Conservation (phyloP, 2,888 invertebrate genomes). For the Megalurothrips usitatus region DNA sequence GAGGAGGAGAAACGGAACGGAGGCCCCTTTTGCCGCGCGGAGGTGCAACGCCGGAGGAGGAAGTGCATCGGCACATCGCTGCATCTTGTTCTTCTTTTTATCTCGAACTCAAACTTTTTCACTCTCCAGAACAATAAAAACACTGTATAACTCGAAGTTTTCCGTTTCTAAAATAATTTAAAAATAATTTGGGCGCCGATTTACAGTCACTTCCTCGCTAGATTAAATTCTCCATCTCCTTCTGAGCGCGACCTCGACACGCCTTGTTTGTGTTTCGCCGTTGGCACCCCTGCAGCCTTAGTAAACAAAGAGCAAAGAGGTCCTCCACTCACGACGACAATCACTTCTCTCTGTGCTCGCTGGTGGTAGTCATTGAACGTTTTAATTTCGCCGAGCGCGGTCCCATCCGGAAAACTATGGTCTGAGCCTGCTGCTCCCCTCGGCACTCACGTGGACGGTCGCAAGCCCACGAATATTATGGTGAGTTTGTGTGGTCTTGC, state of each 20-base stretch:
- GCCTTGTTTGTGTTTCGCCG: neutral
- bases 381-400: neutral
- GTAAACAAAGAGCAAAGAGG: conserved; percentile 8
- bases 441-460: neutral
- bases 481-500: neutral
- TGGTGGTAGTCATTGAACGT: neutral
- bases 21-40: no score
- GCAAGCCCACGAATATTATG: neutral
- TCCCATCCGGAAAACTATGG: neutral
- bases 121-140: neutral
- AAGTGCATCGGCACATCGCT: neutral
- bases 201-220: neutral
- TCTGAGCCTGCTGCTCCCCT: neutral
- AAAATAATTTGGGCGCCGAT: neutral
- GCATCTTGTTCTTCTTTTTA: neutral
- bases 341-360: neutral
- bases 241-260: neutral
- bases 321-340: neutral
- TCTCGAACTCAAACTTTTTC: neutral
- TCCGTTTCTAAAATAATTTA: neutral
- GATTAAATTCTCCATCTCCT: neutral
- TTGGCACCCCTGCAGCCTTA: neutral
- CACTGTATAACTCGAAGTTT: neutral
- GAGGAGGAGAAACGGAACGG: no score
- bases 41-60: neutral